Percentiles rank a stretch among this genome's conserved stretches.
Conservation (phyloP, 2,113 vertebrate genomes). For the Puntigrus tetrazona region DNA sequence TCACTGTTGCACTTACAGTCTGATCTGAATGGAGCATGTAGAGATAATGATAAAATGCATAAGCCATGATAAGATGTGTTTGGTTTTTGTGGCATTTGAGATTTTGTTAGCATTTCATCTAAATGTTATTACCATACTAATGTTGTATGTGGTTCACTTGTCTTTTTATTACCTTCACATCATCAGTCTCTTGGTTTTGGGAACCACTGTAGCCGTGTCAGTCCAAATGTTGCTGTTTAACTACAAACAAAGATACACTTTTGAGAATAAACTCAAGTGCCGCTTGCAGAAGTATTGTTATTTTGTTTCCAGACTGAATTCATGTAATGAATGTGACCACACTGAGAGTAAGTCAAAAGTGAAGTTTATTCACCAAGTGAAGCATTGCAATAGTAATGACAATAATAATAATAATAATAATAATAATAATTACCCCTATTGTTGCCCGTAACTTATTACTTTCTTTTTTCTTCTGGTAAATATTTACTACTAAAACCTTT, state of each 20-base stretch:
- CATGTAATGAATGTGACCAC: constrained; percentile 10
- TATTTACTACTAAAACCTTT: constrained; percentile 55
- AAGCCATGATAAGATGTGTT: neutral
- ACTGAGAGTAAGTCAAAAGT: constrained; percentile 52
- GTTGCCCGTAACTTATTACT: constrained; percentile 46
- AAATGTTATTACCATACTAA: constrained; percentile 13
- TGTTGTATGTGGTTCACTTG: neutral
- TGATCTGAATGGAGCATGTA: constrained; percentile 3
- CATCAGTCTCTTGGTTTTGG: neutral
- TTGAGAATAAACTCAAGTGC: constrained; percentile 33
- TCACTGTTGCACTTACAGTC: constrained; percentile 9
- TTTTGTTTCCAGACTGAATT: neutral
- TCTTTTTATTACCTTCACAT: neutral
- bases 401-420: constrained; percentile 48
- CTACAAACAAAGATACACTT: neutral
- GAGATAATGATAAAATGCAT: neutral
- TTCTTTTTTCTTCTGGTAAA: constrained; percentile 41
- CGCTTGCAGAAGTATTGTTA: constrained; percentile 11
- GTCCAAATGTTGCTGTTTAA: neutral
- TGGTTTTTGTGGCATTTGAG: neutral
- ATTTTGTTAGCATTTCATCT: constrained; percentile 2
- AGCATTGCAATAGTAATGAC: constrained; percentile 56
- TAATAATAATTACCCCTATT: constrained; percentile 38
- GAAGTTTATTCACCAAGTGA: constrained; percentile 71
- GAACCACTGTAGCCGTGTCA: neutral